Base-by-base conservation (phyloP, 2,888 invertebrate genomes). In the Pardosa pseudoannulata region DNA sequence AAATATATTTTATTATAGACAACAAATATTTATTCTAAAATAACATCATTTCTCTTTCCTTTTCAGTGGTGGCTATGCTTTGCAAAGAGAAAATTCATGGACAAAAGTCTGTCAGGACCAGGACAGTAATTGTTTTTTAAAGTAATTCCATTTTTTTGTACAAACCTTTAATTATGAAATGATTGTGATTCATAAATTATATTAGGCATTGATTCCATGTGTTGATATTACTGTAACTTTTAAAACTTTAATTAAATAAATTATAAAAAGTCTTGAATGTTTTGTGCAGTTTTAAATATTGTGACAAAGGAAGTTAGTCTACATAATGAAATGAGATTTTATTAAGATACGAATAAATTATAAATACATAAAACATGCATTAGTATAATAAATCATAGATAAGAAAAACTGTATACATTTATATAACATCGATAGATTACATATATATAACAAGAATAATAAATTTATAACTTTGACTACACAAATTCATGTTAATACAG, bases 31-130 rank as follows among this genome's bases (percentile, higher is more conserved):
- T n/a, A n/a, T n/a, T n/a, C n/a, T n/a, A n/a, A n/a, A n/a, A n/a
- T n/a, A n/a, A n/a, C n/a, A n/a, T n/a, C n/a, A 36, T 0, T 56
- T 46, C 36, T 28, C 19, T 41, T 56, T 81, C 13, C 71, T 62
- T 90, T 89, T 88, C 90, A 93, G 93, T 99, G 99, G 99, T 99
- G 99, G 99, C 93, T 98, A 80, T 99, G 99, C 91, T 99, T 99
- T 93, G 96, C 98, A 32, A 98, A 98, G 91, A 98, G 98, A 94
- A 98, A 98, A 94, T 99, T 99, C 92, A 99, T 99, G 98, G 99
- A 99, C 92, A 99, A 99, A 92, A 97, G 97, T 32, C 93, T 99
- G 32, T 95, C 97, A 39, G 96, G 95, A 0, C 97, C 97, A 1
- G 97, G 97, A 62, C 95, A 96, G 75, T 88, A 67, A n/a, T n/a